These are phyloP conservation scores for Galeruca laticollis DNA, from an alignment of 2,888 invertebrate species.

Conservation along the genomic window DNA sequence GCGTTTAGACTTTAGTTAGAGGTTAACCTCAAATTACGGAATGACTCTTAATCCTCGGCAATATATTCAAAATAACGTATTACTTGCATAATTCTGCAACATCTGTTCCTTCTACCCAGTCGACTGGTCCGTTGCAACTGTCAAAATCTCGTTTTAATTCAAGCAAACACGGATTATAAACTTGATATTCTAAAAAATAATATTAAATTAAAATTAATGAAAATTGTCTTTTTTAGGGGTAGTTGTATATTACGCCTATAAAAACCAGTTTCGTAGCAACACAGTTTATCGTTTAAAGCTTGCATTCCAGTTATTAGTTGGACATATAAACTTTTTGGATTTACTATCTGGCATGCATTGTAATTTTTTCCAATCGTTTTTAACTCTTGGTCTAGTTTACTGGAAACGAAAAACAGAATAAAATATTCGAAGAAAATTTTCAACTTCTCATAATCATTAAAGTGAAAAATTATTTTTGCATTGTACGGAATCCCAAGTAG, in stretches of 20 bases:
- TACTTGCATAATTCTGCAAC: conserved; percentile 66
- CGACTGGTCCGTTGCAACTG: conserved; percentile 69
- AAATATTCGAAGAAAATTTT: conserved; percentile 1
- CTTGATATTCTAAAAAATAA: conserved; percentile 28
- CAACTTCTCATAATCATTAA: not conserved
- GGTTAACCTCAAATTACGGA: too few relatives aligned
- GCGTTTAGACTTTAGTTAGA: too few relatives aligned
- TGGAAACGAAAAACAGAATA: conserved; percentile 45
- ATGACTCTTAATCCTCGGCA: too few relatives aligned
- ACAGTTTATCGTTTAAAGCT: conserved; percentile 65
- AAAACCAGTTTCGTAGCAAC: conserved; percentile 33
- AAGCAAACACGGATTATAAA: conserved; percentile 53
- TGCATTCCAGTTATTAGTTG: conserved; percentile 66
- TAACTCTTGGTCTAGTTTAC: conserved; percentile 61
- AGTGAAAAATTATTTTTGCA: not conserved
- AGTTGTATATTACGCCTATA: conserved; percentile 27
- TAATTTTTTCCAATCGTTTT: conserved; percentile 63
- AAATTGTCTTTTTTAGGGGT: not conserved
- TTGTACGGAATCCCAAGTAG: too few relatives aligned
- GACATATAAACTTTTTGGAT: conserved; percentile 66
- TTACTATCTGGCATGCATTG: conserved; percentile 62
- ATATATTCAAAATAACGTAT: too few relatives aligned
- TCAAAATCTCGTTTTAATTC: conserved; percentile 68
- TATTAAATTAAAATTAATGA: conserved; percentile 12
- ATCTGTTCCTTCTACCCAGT: conserved; percentile 70